Evolutionary conservation across 2,113 vertebrate species (phyloP).

Genomic region (Eolophus roseicapilla): DNA sequence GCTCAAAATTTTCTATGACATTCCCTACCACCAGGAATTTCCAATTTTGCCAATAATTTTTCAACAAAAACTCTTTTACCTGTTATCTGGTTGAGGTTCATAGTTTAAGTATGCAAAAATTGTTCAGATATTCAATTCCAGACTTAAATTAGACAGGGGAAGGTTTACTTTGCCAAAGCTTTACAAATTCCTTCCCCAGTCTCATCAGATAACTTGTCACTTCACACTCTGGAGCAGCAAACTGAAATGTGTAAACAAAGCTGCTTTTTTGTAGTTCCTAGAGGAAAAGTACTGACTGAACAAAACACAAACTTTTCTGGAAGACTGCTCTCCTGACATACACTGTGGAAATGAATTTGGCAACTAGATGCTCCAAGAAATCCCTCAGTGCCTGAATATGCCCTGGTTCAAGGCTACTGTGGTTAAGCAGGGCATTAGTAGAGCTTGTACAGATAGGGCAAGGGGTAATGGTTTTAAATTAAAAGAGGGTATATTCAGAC

Average conservation of each 20-base stretch:
- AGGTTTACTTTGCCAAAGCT: neutral
- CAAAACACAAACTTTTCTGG: neutral
- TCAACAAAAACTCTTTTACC: neutral
- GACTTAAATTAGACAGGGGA: neutral
- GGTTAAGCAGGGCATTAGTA: neutral
- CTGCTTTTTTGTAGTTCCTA: neutral
- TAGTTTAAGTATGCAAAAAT: neutral
- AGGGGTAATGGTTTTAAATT: neutral
- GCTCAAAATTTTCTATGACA: neutral
- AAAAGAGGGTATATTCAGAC: neutral
- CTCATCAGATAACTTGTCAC: neutral
- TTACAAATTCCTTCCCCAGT: neutral
- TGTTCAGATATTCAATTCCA: neutral
- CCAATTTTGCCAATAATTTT: neutral
- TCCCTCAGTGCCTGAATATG: neutral
- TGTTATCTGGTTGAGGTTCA: neutral
- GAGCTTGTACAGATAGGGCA: neutral
- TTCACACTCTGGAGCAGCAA: neutral
- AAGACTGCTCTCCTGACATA: neutral
- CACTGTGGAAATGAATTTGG: neutral
- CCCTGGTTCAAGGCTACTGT: neutral
- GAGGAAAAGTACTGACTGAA: neutral
- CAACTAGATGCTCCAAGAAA: neutral
- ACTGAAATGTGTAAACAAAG: slow-evolving; percentile 1
- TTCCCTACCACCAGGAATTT: neutral